Conservation (phyloP, 2,888 invertebrate species). For the Amphipyra tragopoginis region DNA sequence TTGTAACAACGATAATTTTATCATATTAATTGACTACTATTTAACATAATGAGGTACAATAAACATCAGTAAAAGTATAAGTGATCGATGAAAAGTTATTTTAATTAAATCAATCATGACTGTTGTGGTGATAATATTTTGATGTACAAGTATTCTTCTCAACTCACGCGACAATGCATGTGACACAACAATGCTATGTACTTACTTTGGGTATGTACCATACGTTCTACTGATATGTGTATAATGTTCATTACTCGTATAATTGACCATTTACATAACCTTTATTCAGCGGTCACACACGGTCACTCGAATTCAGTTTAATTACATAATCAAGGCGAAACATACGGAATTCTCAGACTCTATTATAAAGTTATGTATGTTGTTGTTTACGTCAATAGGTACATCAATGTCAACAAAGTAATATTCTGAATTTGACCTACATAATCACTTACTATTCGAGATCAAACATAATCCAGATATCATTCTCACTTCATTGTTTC, state of each 20-base stretch:
- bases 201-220: not conserved
- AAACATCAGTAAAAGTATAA: conserved; percentile 31
- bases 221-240: not conserved
- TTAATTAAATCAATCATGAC: conserved; percentile 15
- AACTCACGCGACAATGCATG: not conserved
- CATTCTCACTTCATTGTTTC: not conserved
- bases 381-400: not conserved
- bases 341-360: no score
- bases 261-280: no score
- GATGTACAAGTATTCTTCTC: conserved; percentile 2
- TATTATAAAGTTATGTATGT: not conserved
- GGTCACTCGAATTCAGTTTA: no score
- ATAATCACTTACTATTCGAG: not conserved
- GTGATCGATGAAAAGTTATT: conserved; percentile 9
- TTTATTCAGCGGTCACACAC: no score
- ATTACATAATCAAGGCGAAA: no score
- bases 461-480: not conserved
- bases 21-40: conserved; percentile 56
- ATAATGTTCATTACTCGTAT: not conserved
- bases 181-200: not conserved
- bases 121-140: conserved; percentile 15
- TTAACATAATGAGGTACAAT: conserved; percentile 41
- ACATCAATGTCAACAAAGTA: no score
- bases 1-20: conserved; percentile 59
- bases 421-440: not conserved